Percentiles rank a stretch among this genome's conserved stretches.
phyloP scores from a whole-genome alignment of 2,888 invertebrate species.

The Ormyrus nitidulus region DNA sequence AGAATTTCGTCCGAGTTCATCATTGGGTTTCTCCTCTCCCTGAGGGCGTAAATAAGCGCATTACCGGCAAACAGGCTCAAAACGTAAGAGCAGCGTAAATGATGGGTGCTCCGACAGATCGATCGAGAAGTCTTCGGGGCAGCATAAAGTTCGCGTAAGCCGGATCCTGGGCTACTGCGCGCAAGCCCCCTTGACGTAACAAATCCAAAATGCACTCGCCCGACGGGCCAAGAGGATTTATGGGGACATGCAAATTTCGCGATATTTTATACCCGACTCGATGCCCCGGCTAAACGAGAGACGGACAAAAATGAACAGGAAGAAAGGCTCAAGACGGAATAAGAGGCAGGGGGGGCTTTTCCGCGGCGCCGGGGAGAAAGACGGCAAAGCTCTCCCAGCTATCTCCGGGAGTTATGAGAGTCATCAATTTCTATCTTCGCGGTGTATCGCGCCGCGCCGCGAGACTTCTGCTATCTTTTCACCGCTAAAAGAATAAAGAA shows the following conservation, averaged over 20 bases:
- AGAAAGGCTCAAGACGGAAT: constrained; percentile 12
- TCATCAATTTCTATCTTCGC: constrained; percentile 66
- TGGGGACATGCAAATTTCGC: constrained; percentile 68
- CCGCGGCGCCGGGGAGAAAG: constrained; percentile 5
- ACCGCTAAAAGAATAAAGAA: constrained; percentile 16
- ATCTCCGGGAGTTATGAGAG: constrained; percentile 62
- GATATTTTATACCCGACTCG: constrained; percentile 64
- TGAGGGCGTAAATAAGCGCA: constrained; percentile 9
- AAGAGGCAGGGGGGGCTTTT: background rate
- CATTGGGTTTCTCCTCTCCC: no score
- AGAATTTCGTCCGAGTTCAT: no score
- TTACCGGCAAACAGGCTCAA: constrained; percentile 15
- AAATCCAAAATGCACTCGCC: constrained; percentile 62
- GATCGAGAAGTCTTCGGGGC: constrained; percentile 15
- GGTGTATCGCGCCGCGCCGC: background rate
- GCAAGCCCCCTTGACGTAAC: constrained; percentile 45
- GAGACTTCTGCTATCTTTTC: constrained; percentile 16
- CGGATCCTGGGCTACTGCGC: background rate
- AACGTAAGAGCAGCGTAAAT: constrained; percentile 21
- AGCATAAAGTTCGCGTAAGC: constrained; percentile 24
- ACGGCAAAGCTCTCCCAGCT: constrained; percentile 14
- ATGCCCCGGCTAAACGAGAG: constrained; percentile 3
- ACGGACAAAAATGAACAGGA: constrained; percentile 21
- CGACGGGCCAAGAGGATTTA: constrained; percentile 60
- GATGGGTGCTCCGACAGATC: constrained; percentile 25